Conservation (phyloP, 53 echinoderm and acorn worm genomes). For the Crossaster papposus region DNA sequence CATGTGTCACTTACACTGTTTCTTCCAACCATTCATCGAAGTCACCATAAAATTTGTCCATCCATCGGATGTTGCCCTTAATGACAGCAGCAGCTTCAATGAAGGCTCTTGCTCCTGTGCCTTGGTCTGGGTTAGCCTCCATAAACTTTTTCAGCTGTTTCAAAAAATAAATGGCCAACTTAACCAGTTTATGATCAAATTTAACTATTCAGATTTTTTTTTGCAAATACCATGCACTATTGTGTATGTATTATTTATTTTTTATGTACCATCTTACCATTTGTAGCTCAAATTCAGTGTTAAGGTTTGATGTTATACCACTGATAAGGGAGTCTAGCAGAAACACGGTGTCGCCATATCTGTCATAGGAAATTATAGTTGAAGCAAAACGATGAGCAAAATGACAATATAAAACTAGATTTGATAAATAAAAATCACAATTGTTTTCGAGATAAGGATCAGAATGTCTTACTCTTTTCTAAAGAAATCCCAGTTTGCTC, state of each 20-base stretch:
- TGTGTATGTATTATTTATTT: not conserved
- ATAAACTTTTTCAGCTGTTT: conserved; percentile 77
- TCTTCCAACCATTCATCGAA: conserved; percentile 62
- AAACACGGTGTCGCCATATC: conserved; percentile 81
- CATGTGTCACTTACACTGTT: conserved; percentile 29
- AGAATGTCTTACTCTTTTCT: conserved; percentile 65
- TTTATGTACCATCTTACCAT: conserved; percentile 62
- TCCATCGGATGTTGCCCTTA: conserved; percentile 88
- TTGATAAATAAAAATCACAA: not conserved
- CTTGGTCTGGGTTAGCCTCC: conserved; percentile 81
- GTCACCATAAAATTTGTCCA: conserved; percentile 60
- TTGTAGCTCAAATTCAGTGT: conserved; percentile 81
- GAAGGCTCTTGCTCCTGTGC: conserved; percentile 81
- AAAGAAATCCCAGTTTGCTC: conserved; percentile 86
- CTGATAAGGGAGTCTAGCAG: conserved; percentile 68
- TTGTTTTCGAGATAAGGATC: not conserved
- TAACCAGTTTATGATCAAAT: not conserved
- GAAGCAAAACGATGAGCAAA: too few species aligned
- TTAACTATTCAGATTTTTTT: not conserved
- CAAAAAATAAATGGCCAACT: not conserved
- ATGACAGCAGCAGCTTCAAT: conserved; percentile 79
- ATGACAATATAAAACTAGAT: too few species aligned
- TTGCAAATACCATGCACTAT: too few species aligned
- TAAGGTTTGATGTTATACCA: conserved; percentile 78
- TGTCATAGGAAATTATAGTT: conserved; percentile 11